Base-by-base conservation (phyloP, 2,113 vertebrate species). In the Laticauda colubrina region DNA sequence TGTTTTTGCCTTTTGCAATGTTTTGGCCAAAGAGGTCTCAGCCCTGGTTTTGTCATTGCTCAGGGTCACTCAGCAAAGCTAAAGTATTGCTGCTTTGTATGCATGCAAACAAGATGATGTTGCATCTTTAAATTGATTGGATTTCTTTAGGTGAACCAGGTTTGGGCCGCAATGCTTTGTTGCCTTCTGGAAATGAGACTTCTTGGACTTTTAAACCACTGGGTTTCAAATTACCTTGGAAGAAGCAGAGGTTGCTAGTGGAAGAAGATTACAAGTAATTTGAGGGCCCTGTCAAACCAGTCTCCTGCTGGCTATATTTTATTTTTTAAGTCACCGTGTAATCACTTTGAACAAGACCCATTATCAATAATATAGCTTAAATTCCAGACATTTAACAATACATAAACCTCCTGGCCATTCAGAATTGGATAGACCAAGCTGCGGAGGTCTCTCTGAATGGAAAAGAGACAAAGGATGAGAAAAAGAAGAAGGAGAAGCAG, bases 341-440 rank as follows among this genome's bases (percentile, higher is more conserved):
- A 94, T 95, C 93, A 95, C 90, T 96, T 96, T 96, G 96, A 95
- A 96, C 91, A 96, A 93, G 92, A 91, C 95, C 96, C 95, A 96
- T 90, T 95, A 95, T 96, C 96, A 96, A 95, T 97, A 97, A 90
- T 93, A 95, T 92, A 95, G 94, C 95, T 95, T 94, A 96, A 96
- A 94, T 96, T 96, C 95, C 92, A 96, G 91, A 88, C 56, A 92
- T 94, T 97, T 97, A 95, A 96, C 91, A 95, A 95, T 96, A 96
- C 96, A 96, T 97, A 97, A 96, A 95, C 95, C 24, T 95, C 86
- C 91, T 88, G 93, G 12, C 56, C 0, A 26, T 96, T 96, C 93
- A 94, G 91, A 64, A 89, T 23, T 48, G 95, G 89, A 11, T 61
- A 94, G 81, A 43, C 54, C 94, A 87, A 57, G 69, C 54, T 95